Evolutionary conservation across 2,113 vertebrate species (phyloP).

Genomic region (Rutilus rutilus): DNA sequence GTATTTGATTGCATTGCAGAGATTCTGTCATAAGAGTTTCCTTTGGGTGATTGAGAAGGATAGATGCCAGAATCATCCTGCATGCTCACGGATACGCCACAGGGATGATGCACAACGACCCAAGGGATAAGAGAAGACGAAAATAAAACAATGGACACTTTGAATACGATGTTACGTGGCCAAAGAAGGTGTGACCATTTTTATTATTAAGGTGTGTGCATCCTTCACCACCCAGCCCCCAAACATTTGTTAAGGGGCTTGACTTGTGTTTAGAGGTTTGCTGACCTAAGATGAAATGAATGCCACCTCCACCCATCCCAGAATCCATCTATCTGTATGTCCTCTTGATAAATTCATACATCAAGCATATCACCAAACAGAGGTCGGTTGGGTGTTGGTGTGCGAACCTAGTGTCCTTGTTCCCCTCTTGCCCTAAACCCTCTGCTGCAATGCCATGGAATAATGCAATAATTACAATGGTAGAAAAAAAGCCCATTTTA

Average conservation of each 20-base stretch:
- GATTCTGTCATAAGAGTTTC: background rate
- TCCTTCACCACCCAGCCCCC: slow-evolving; percentile 11
- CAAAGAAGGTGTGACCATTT: slow-evolving; percentile 68
- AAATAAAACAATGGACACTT: slow-evolving; percentile 52
- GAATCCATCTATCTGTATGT: background rate
- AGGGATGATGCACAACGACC: slow-evolving; percentile 14
- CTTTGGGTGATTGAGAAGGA: background rate
- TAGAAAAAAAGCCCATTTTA: slow-evolving; percentile 42
- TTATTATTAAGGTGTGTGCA: slow-evolving; percentile 34
- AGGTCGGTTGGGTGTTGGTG: background rate
- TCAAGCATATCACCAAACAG: slow-evolving; percentile 4
- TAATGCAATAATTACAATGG: slow-evolving; percentile 61
- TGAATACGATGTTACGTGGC: slow-evolving; percentile 70
- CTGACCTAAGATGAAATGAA: background rate
- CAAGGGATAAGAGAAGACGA: background rate
- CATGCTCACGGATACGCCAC: slow-evolving; percentile 32
- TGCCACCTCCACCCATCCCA: background rate
- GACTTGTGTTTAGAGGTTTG: background rate
- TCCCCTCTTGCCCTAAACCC: slow-evolving; percentile 33
- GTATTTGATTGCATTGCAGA: slow-evolving; percentile 3
- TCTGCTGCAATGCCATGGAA: slow-evolving; percentile 48
- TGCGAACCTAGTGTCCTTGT: background rate
- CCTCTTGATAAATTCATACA: background rate
- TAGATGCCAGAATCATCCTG: slow-evolving; percentile 29
- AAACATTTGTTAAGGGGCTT: slow-evolving; percentile 2